A percentile compares a stretch with the other conserved stretches of the same genome.
Evolutionary conservation across 92 coral and sea anemone species (phyloP).

Genomic region (Heliopora coerulea): DNA sequence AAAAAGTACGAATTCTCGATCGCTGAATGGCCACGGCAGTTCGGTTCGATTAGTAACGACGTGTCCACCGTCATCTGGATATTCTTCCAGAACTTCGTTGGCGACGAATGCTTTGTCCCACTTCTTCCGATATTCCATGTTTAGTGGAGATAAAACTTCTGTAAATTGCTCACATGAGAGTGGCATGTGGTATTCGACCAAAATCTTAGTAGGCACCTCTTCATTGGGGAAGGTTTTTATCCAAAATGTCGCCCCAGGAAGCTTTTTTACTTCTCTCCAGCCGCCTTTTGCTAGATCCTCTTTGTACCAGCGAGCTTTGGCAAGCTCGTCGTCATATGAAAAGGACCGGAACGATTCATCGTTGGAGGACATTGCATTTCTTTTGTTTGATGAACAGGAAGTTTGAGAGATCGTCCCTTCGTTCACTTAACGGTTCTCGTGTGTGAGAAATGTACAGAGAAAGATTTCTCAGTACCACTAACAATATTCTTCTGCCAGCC

Average conservation of each 20-base stretch:
- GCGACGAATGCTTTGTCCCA: not conserved
- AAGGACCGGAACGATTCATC: not conserved
- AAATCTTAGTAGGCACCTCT: not conserved
- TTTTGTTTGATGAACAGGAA: no score
- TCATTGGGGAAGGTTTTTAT: not conserved
- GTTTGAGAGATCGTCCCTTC: no score
- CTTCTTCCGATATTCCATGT: not conserved
- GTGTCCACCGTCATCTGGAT: not conserved
- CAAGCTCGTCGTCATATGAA: not conserved
- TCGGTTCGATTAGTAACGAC: not conserved
- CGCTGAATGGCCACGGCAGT: conserved; percentile 21
- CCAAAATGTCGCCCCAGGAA: no score
- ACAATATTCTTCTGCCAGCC: no score
- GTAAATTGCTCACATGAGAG: not conserved
- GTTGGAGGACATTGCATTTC: no score
- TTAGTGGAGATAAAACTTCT: not conserved
- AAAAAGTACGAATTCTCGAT: conserved; percentile 41
- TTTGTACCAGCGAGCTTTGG: not conserved
- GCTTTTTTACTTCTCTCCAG: no score
- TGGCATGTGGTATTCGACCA: not conserved
- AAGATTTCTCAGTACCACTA: no score
- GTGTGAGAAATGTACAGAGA: no score
- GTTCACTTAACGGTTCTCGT: no score
- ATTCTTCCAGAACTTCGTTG: not conserved
- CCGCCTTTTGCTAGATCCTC: no score